A percentile compares a stretch with the other conserved stretches of the same genome.
These are phyloP conservation scores for Hiodon alosoides DNA, from an alignment of 2,113 vertebrate genomes.

Conservation along the genomic window DNA sequence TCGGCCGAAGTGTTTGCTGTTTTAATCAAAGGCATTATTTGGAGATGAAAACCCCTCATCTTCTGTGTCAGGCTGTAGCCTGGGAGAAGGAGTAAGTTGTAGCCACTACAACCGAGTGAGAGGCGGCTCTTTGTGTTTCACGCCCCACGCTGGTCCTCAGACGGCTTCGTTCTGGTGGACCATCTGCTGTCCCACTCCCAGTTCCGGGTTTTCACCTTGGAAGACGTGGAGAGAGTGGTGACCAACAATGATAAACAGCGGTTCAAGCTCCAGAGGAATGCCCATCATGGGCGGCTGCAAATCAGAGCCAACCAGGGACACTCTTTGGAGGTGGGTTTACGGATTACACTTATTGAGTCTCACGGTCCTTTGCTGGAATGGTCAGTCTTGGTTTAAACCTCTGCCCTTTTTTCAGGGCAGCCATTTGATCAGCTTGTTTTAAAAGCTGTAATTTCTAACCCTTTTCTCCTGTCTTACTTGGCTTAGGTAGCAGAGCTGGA, in stretches of 20 bases:
- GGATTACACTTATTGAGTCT: not conserved
- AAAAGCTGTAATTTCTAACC: not conserved
- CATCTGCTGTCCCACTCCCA: conserved; percentile 67
- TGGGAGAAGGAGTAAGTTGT: too few relatives aligned
- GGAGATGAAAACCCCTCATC: too few relatives aligned
- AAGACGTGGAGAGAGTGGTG: conserved; percentile 71
- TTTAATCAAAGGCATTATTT: too few relatives aligned
- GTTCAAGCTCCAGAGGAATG: conserved; percentile 61
- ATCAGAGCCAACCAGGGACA: conserved; percentile 87
- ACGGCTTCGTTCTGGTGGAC: conserved; percentile 72
- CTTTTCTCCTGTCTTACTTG: not conserved
- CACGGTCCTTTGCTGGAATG: not conserved
- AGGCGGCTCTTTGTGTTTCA: not conserved
- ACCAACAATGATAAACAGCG: conserved; percentile 71
- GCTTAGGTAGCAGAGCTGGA: conserved; percentile 69
- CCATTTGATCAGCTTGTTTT: not conserved
- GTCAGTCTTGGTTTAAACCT: too few relatives aligned
- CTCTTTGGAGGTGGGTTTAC: conserved; percentile 64
- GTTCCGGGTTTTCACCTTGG: conserved; percentile 62
- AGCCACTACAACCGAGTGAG: too few relatives aligned
- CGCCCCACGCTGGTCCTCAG: conserved; percentile 43
- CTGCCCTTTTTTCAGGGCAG: too few relatives aligned
- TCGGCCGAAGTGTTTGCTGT: too few relatives aligned
- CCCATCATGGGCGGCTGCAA: conserved; percentile 55
- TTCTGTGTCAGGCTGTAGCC: too few relatives aligned